Evolutionary conservation across 2,113 vertebrate genomes (phyloP).

Genomic region (Nyctereutes procyonoides): DNA sequence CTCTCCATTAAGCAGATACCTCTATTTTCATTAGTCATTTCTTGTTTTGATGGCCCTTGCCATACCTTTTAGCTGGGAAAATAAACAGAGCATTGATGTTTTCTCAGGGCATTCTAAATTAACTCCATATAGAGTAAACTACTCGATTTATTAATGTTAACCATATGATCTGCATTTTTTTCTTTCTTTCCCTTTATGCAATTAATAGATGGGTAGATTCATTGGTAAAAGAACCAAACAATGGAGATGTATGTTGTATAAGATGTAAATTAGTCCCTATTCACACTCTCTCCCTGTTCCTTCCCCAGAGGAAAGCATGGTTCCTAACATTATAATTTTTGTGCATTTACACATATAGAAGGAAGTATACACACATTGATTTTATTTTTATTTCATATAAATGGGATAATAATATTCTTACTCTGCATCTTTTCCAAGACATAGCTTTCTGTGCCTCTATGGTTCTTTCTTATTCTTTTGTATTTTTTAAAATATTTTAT

Average conservation of each 20-base stretch:
- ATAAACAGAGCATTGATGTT: not conserved
- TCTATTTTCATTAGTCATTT: not conserved
- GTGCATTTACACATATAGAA: not conserved
- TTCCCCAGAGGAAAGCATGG: not conserved
- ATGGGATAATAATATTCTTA: not conserved
- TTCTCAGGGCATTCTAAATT: not conserved
- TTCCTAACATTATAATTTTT: not conserved
- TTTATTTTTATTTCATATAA: not conserved
- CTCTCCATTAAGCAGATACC: not conserved
- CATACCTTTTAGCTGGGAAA: not conserved
- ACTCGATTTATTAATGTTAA: not conserved
- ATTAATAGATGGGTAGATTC: not conserved
- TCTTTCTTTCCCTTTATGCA: not conserved
- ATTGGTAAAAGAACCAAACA: not conserved
- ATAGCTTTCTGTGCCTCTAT: not conserved
- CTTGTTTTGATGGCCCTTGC: not conserved
- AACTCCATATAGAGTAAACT: not conserved
- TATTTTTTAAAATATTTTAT: not conserved
- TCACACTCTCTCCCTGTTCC: not conserved
- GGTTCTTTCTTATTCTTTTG: not conserved
- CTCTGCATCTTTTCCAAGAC: not conserved
- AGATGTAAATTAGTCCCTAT: not conserved
- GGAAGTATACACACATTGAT: fast-evolving
- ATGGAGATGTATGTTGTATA: not conserved
- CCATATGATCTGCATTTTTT: not conserved